Base-by-base conservation (phyloP, 2,113 vertebrate genomes). In the Zosterops pallidus region DNA sequence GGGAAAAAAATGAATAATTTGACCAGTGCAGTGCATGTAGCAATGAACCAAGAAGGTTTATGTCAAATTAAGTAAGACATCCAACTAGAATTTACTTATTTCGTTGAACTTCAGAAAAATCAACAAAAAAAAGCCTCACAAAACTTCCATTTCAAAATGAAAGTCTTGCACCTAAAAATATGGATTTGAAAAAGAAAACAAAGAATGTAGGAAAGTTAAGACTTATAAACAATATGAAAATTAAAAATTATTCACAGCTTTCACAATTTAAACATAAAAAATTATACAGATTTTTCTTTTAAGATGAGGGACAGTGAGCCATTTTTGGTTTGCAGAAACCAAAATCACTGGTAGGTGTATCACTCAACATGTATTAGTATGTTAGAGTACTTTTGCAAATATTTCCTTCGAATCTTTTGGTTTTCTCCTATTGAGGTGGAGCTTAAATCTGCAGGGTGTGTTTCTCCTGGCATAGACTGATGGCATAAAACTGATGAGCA, bases 121-220 rank as follows among this genome's bases (percentile, higher is more conserved):
- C 33, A 55, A 21, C 19, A 31, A 19, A 16, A 24, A 41, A 53
- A 25, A 5, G 11, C 39, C 39, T 12, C 39, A 39, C 39, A 39
- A 39, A 39, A 39, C 39, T 39, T 39, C 39, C 5, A 39, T 55
- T 60, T 92, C 23, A 56, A 29, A 92, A 57, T 8, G 5, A 14
- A 91, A 70, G 11, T 11, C 37, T 62, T 60, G 6, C 5, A 20
- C 65, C 11, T 59, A 31, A 52, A 88, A 82, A 37, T 19, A 29
- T 1, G 3, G 14, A 39, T 21, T 37, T 37, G 16, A 19, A 65
- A 70, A 50, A 47, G n/a, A 75, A 81, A 79, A 83, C 0, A 0
- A 75, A 22, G 8, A 5, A 53, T 24, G 2, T 28, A 28, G 23
- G 17, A 68, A 53, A 75, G 6, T 21, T 67, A 64, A 56, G 16